Percentiles rank a stretch among this genome's conserved stretches.
phyloP scores from a whole-genome alignment of 2,113 vertebrate genomes.

The Benitochromis conjunctus region DNA sequence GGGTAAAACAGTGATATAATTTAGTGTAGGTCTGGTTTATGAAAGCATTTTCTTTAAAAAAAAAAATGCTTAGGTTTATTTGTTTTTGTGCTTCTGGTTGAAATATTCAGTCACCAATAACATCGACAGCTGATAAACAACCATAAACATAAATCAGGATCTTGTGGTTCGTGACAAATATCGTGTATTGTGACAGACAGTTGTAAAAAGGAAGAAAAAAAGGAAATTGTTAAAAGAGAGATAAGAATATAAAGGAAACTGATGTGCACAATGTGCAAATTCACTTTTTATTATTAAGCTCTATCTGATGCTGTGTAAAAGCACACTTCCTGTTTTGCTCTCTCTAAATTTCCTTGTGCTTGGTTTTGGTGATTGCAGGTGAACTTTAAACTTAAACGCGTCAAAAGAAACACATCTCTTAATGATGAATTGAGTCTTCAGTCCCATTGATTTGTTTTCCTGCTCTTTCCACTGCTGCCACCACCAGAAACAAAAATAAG shows the following conservation, averaged over 20 bases:
- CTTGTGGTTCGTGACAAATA: background rate
- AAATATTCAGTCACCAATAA: background rate
- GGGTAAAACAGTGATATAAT: background rate
- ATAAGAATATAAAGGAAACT: background rate
- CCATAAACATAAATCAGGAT: background rate
- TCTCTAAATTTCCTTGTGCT: background rate
- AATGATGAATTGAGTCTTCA: background rate
- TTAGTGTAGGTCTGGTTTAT: background rate
- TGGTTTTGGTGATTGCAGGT: background rate
- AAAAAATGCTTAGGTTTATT: background rate
- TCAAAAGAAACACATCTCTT: background rate
- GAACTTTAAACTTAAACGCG: background rate
- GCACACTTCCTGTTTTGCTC: background rate
- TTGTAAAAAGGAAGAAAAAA: background rate
- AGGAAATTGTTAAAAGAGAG: background rate
- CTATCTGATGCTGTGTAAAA: background rate
- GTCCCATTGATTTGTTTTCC: slow-evolving; percentile 1
- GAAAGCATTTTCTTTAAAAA: background rate
- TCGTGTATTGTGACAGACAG: no score
- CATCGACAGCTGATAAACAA: background rate
- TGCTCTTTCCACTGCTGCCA: background rate
- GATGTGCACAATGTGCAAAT: background rate
- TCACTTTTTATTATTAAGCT: background rate
- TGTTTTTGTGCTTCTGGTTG: background rate
- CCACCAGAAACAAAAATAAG: background rate